Evolutionary conservation across 64 coral and sea anemone species (phyloP).

Genomic region (Trachythela sp.): DNA sequence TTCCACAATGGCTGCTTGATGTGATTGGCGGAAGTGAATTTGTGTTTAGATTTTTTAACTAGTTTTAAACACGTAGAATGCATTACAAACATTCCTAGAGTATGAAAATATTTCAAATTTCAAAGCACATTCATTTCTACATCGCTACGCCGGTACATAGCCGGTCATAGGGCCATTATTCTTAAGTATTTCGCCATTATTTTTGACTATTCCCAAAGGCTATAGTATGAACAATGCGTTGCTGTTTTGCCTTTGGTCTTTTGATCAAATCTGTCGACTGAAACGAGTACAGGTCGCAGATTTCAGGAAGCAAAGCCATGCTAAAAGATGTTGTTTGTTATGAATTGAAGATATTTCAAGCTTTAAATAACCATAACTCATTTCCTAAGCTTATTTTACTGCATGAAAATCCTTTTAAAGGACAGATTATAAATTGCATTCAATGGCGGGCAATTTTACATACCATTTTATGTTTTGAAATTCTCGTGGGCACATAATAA

Average conservation of each 20-base stretch:
- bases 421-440: background rate
- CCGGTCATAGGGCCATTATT: background rate
- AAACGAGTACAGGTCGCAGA: background rate
- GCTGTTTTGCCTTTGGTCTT: background rate
- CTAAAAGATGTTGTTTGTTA: background rate
- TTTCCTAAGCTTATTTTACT: background rate
- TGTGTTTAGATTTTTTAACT: slow-evolving; percentile 16
- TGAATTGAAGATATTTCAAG: background rate
- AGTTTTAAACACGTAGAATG: background rate
- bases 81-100: slow-evolving; percentile 4
- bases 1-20: background rate
- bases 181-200: background rate
- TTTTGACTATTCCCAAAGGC: background rate
- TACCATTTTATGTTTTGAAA: background rate
- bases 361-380: background rate
- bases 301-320: background rate
- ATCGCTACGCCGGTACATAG: background rate
- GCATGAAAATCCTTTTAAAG: background rate
- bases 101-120: background rate
- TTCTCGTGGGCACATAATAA: background rate
- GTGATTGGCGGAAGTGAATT: background rate
- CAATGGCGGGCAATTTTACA: background rate
- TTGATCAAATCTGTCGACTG: slow-evolving; percentile 13
- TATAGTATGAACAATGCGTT: background rate
- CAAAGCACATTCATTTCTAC: background rate